Evolutionary conservation across 2,888 invertebrate genomes (phyloP), one percentile per base, ranked within the genome.

Genomic region (Rotaria socialis): DNA sequence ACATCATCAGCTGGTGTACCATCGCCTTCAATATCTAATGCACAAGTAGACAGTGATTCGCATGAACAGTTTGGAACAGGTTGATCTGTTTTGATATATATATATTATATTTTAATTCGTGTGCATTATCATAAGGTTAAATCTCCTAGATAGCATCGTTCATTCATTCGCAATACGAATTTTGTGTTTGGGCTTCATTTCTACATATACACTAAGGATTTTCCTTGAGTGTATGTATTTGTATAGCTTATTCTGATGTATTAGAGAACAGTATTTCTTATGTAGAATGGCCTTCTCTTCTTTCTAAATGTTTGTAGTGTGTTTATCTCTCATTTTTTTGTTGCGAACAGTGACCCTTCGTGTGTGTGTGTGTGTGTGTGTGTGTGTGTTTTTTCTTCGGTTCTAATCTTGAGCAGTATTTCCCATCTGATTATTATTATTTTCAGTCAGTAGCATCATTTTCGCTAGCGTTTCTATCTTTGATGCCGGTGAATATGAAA

Each of bases 121-220:
- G 67, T 67, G 67, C 67, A 67, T 67, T 67, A 67, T 67, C 35
- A 67, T 35, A 67, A 67, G 67, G 67, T 67, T 67, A 67, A 67
- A 67, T 67, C 67, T 67, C 67, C 35, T 67, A 35, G 16, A 27
- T 67, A 35, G 35, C 67, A 67, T 67, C 67, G 27, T 67, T 67
- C 67, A 67, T 67, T 67, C 35, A 67, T 67, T 67, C 35, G 67
- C 67, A 67, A 67, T 67, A 67, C 35, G 67, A 67, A 67, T 67
- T 67, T 67, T 67, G 67, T 67, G 67, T 67, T 67, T 67, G 67
- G 67, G 67, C 67, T 67, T 35, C 67, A 67, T 35, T 27, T 67
- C 67, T 67, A 67, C 67, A 67, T 35, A 35, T 67, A 67, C 67
- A 35, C 35, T 67, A 35, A 27, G 67, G 14, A 67, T 16, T 67